A percentile compares a stretch with the other conserved stretches of the same genome.
phyloP scores from a whole-genome alignment of 2,113 vertebrate species.

The Scomber colias region DNA sequence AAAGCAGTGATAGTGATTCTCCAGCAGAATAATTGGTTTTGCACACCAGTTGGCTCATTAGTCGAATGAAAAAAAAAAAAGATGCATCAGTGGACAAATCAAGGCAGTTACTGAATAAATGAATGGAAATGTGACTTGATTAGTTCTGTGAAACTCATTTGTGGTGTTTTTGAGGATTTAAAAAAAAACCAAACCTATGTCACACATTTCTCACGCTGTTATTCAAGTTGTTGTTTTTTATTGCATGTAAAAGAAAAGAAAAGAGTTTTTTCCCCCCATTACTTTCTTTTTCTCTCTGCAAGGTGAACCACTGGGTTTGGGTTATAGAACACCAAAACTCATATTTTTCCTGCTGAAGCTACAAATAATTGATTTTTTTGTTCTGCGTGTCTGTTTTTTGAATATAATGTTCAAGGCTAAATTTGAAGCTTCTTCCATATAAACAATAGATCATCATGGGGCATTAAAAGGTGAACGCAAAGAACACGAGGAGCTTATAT shows the following conservation, averaged over 20 bases:
- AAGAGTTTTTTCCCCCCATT: neutral
- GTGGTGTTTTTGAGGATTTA: neutral
- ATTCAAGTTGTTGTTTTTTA: slow-evolving; percentile 38
- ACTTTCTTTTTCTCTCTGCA: neutral
- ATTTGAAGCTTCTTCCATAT: neutral
- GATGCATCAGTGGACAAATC: neutral
- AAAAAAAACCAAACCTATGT: neutral
- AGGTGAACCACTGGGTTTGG: neutral
- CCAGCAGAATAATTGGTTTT: slow-evolving; percentile 43
- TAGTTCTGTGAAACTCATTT: slow-evolving; percentile 20
- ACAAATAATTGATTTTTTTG: neutral
- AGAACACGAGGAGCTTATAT: too few relatives aligned
- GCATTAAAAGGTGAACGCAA: too few relatives aligned
- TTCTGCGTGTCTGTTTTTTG: neutral
- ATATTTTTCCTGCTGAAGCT: neutral
- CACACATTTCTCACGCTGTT: neutral
- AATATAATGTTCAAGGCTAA: neutral
- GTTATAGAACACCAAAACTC: neutral
- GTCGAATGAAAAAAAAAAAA: neutral
- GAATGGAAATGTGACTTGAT: slow-evolving; percentile 17
- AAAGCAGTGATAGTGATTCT: slow-evolving; percentile 17
- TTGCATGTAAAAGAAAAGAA: neutral
- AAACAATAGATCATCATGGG: too few relatives aligned
- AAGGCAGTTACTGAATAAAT: slow-evolving; percentile 1
- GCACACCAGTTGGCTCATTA: slow-evolving; percentile 2